A percentile compares a stretch with the other conserved stretches of the same genome.
phyloP scores from a whole-genome alignment of 2,888 invertebrate species.

The Zele albiditarsus region DNA sequence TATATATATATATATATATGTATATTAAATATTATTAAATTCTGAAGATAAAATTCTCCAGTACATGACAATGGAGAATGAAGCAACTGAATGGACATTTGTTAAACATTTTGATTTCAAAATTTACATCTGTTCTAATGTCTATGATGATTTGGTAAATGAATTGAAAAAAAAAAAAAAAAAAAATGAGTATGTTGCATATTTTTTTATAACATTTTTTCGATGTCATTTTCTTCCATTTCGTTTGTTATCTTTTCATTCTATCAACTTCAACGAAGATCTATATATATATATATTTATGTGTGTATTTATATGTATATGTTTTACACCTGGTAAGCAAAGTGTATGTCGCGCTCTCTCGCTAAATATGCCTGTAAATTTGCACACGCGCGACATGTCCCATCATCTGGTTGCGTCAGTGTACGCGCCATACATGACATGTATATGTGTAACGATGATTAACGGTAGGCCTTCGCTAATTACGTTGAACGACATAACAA shows the following conservation, averaged over 20 bases:
- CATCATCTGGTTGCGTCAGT: constrained; percentile 42
- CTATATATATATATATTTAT: not conserved
- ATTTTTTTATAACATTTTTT: not conserved
- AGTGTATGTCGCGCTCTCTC: constrained; percentile 25
- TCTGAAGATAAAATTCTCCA: no score
- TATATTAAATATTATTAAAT: no score
- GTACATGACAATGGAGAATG: not conserved
- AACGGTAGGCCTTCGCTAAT: constrained; percentile 58
- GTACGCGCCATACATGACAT: not conserved
- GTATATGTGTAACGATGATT: constrained; percentile 50
- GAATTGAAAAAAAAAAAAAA: not conserved
- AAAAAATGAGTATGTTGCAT: not conserved
- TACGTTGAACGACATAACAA: constrained; percentile 48
- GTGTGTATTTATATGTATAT: not conserved
- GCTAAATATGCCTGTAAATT: constrained; percentile 40
- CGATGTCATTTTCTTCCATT: not conserved
- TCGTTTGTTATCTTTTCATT: not conserved
- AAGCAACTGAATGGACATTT: not conserved
- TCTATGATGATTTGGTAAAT: not conserved
- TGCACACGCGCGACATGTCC: constrained; percentile 27
- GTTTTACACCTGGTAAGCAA: constrained; percentile 4
- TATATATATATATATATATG: no score
- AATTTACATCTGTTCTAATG: not conserved
- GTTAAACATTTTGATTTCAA: not conserved
- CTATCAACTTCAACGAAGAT: no score